Conservation (phyloP, 2,113 vertebrate species). For the Amphiprion ocellaris region DNA sequence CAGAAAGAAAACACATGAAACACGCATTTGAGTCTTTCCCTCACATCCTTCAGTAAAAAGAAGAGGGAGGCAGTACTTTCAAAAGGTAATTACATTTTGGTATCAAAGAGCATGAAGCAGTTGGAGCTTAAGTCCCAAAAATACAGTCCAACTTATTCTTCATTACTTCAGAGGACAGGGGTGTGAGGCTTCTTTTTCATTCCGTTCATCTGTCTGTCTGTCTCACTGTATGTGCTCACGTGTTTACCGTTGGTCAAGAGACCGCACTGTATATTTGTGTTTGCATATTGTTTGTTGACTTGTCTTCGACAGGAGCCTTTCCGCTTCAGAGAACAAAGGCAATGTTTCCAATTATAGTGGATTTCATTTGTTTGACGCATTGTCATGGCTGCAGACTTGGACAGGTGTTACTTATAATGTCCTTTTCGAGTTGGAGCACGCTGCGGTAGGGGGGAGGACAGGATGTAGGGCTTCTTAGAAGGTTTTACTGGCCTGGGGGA, state of each 20-base stretch:
- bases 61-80: conserved; percentile 59
- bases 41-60: conserved; percentile 55
- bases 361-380: conserved; percentile 79
- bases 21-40: conserved; percentile 59
- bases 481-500: conserved; percentile 63
- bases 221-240: conserved; percentile 10
- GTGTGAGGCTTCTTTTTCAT: not conserved
- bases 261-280: conserved; percentile 39
- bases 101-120: conserved; percentile 71
- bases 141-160: conserved; percentile 51
- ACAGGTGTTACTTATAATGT: conserved; percentile 68
- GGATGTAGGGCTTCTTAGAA: conserved; percentile 40
- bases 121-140: conserved; percentile 54
- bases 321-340: conserved; percentile 70
- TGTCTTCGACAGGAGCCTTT: conserved; percentile 56
- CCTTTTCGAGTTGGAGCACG: conserved; percentile 21
- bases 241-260: conserved; percentile 42
- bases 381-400: conserved; percentile 63
- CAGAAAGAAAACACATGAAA: conserved; percentile 73
- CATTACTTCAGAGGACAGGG: conserved; percentile 40
- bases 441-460: not conserved
- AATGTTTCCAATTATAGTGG: conserved; percentile 67
- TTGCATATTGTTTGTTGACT: conserved; percentile 72
- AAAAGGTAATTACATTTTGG: conserved; percentile 77
- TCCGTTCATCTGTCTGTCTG: conserved; percentile 2